Evolutionary conservation across 2,113 vertebrate genomes (phyloP).

Genomic region (Hydropotes inermis): DNA sequence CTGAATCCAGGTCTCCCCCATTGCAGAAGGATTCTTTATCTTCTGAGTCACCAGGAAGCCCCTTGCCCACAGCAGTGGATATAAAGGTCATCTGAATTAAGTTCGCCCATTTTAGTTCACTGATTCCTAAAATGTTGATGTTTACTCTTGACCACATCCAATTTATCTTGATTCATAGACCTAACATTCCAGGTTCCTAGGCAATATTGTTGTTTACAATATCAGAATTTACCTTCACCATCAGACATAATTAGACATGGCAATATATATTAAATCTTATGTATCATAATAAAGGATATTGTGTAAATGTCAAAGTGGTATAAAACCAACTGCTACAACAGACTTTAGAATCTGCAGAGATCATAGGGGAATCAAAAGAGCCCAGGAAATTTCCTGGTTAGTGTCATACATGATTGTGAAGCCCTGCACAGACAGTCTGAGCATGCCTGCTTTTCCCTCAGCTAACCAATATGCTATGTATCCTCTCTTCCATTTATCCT

Average conservation of each 20-base stretch:
- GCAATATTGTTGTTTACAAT: too few relatives aligned
- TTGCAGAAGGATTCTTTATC: too few relatives aligned
- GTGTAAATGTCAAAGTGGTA: neutral
- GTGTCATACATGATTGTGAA: neutral
- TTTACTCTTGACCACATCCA: too few relatives aligned
- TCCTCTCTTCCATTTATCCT: neutral
- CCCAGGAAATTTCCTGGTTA: neutral
- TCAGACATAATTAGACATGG: neutral
- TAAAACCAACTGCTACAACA: neutral
- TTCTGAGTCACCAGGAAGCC: too few relatives aligned
- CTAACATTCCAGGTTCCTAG: too few relatives aligned
- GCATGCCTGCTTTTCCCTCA: neutral
- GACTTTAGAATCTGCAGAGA: neutral
- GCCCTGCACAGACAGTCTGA: neutral
- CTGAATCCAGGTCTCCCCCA: too few relatives aligned
- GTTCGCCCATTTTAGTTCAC: too few relatives aligned
- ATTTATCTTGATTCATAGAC: too few relatives aligned
- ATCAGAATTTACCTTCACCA: too few relatives aligned
- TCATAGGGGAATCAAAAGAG: neutral
- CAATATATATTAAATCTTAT: neutral
- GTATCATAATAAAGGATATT: neutral
- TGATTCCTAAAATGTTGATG: too few relatives aligned
- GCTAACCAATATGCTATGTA: neutral
- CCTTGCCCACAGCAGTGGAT: too few relatives aligned
- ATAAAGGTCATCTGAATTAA: too few relatives aligned